phyloP scores from a whole-genome alignment of 2,113 vertebrate genomes.

The Centropristis striata region DNA sequence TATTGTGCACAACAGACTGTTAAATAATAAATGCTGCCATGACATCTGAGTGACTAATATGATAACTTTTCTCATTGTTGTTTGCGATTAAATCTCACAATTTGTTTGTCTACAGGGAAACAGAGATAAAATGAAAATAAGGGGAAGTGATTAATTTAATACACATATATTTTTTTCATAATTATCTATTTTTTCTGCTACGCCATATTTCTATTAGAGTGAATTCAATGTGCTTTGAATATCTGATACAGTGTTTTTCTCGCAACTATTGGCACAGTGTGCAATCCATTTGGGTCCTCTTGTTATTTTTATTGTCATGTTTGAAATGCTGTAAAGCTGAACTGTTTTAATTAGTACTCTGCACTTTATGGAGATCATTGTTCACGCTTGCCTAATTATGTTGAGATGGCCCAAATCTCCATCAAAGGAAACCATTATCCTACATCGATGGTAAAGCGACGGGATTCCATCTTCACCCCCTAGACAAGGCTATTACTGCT shows the following conservation, averaged over 20 bases:
- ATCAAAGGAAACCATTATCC: constrained; percentile 83
- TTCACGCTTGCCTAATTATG: constrained; percentile 85
- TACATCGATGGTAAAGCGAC: constrained; percentile 76
- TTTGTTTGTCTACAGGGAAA: constrained; percentile 41
- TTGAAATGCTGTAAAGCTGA: constrained; percentile 82
- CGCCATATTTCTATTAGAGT: constrained; percentile 53
- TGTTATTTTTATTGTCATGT: constrained; percentile 85
- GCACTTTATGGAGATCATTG: constrained; percentile 84
- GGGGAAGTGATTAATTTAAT: constrained; percentile 54
- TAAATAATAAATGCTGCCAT: constrained; percentile 1
- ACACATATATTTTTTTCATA: constrained; percentile 40
- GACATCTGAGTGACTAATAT: constrained; percentile 15
- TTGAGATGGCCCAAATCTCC: constrained; percentile 83
- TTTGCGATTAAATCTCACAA: constrained; percentile 38
- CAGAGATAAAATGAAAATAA: constrained; percentile 32
- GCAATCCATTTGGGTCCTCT: constrained; percentile 76
- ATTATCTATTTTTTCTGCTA: constrained; percentile 54
- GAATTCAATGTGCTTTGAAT: constrained; percentile 59
- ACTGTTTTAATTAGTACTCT: constrained; percentile 86
- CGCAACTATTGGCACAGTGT: constrained; percentile 64
- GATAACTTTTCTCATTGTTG: constrained; percentile 41
- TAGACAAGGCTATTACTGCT: constrained; percentile 81
- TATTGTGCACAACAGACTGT: constrained; percentile 17
- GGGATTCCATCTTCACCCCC: constrained; percentile 79
- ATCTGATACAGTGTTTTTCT: constrained; percentile 53